These are phyloP conservation scores for Antheraea mylitta DNA, from an alignment of 1,140 invertebrate genomes.

Conservation along the genomic window DNA sequence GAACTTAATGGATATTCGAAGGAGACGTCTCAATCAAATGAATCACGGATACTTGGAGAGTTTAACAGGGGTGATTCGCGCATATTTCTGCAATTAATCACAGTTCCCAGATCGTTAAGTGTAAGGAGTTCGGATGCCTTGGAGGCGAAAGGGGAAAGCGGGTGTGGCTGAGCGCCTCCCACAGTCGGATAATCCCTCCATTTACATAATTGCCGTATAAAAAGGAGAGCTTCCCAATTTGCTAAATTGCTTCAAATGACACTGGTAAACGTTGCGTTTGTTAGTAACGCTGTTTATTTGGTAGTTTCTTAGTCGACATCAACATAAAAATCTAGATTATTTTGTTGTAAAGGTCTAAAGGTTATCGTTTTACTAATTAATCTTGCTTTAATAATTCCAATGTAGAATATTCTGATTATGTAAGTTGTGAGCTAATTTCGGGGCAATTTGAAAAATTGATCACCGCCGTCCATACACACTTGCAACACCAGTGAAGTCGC, in stretches of 20 bases:
- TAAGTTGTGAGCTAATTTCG: too few relatives aligned
- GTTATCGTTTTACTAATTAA: not conserved
- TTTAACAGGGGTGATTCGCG: constrained; percentile 51
- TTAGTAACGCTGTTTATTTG: constrained; percentile 4
- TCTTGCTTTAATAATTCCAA: too few relatives aligned
- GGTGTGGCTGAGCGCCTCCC: constrained; percentile 69
- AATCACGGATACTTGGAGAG: constrained; percentile 45
- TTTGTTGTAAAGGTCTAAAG: not conserved
- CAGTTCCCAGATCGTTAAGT: constrained; percentile 61
- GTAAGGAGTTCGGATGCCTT: constrained; percentile 61
- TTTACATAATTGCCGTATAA: constrained; percentile 79
- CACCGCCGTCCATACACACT: too few relatives aligned
- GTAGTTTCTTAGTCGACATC: not conserved
- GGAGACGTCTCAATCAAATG: constrained; percentile 62
- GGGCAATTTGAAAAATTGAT: too few relatives aligned
- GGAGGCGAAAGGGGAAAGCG: constrained; percentile 57
- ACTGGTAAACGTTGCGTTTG: constrained; percentile 45
- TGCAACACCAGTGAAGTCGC: too few relatives aligned
- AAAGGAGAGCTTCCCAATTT: constrained; percentile 75
- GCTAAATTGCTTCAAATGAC: constrained; percentile 74
- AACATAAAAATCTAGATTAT: not conserved
- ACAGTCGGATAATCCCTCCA: constrained; percentile 72
- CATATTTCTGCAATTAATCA: constrained; percentile 71
- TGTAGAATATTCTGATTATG: too few relatives aligned
- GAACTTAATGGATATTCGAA: constrained; percentile 45